Evolutionary conservation across 2,797 vertebrate genomes (phyloP), one percentile per base, ranked within the genome.

Genomic region (Sarcophilus harrisii): DNA sequence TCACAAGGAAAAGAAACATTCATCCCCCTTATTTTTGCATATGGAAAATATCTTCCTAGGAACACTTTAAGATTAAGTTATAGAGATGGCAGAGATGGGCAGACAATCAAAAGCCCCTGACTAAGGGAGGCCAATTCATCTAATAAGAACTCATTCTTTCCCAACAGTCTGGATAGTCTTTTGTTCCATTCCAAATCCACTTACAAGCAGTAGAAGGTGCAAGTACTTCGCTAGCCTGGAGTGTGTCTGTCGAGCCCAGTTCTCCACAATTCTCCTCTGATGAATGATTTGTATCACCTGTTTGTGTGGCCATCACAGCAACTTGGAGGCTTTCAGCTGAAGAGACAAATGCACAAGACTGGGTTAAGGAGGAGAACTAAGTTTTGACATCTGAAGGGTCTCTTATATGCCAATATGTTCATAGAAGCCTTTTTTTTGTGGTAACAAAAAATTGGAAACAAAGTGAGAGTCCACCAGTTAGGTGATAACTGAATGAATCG

Each of bases 241-340:
- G 90, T 57, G 81, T 58, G 0, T 93, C 93, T 0, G 96, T 97
- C 87, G 97, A 96, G 94, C 95, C 94, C 0, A 98, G 94, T 58
- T 99, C 98, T 0, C 96, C 97, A 89, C 91, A 96, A 0, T 94
- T 96, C 92, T 98, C 98, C 55, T 97, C 96, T 55, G 97, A 91
- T 30, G 93, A 95, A 29, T 52, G 94, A 91, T 89, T 96, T 32
- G 57, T 38, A 18, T 98, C 96, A 0, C 96, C 98, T 16, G 90
- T 87, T 97, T 98, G 96, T 95, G 98, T 98, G 58, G 98, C 98
- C 0, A 87, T 98, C 96, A 99, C 98, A 9, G 99, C 97, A 1
- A 98, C 96, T 57, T 97, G 99, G 5, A 99, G 99, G 97, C 97
- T 99, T 98, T 99, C 99, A n/a, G 99, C 99, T 99, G 96, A 52